phyloP scores from a whole-genome alignment of 2,888 invertebrate genomes.

The Amphiduros pacificus region DNA sequence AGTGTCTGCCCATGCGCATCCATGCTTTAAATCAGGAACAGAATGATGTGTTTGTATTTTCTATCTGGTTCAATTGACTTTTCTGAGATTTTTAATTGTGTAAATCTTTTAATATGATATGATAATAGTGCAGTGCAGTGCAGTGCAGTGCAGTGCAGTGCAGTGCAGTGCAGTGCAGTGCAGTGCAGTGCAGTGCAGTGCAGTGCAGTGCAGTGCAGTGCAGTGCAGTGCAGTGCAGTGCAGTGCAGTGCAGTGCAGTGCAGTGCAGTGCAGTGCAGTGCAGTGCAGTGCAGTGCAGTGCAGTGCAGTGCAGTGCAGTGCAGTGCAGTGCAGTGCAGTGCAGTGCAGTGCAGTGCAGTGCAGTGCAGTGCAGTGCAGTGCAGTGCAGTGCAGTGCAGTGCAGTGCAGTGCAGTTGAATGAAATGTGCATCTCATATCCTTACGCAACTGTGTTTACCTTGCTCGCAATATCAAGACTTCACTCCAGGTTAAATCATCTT shows the following conservation, averaged over 20 bases:
- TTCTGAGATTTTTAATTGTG: too few relatives aligned
- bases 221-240: constrained; percentile 13
- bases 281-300: constrained; percentile 20
- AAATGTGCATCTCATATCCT: too few relatives aligned
- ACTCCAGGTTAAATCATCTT: too few relatives aligned
- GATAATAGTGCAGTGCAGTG: background rate
- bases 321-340: constrained; percentile 21
- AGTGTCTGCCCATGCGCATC: too few relatives aligned
- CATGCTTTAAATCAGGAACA: too few relatives aligned
- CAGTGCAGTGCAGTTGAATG: background rate
- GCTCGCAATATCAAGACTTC: too few relatives aligned
- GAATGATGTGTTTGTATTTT: too few relatives aligned
- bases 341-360: constrained; percentile 18
- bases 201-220: constrained; percentile 7
- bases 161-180: background rate
- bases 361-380: constrained; percentile 9
- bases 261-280: constrained; percentile 18
- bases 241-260: constrained; percentile 20
- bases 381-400: constrained; percentile 10
- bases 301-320: constrained; percentile 18
- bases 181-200: background rate
- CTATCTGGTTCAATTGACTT: too few relatives aligned
- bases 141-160: constrained; percentile 1
- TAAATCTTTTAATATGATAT: too few relatives aligned
- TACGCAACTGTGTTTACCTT: too few relatives aligned